Percentiles rank a stretch among this genome's conserved stretches.
phyloP scores from a whole-genome alignment of 1,140 invertebrate genomes.

The Notospermus geniculatus region DNA sequence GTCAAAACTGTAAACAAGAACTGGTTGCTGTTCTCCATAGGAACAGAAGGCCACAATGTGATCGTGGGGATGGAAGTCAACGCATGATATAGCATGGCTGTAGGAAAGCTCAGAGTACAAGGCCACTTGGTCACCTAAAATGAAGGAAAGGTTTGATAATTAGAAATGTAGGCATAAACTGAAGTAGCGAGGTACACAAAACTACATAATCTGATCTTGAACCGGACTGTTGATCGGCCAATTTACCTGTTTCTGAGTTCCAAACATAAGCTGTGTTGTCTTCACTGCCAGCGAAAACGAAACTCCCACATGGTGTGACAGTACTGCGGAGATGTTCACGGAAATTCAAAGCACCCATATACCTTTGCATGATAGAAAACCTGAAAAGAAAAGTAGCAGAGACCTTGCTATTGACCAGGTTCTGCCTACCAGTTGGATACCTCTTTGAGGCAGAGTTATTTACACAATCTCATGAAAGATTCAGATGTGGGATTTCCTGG shows the following conservation, averaged over 20 bases:
- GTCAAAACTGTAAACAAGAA: slow-evolving; percentile 52
- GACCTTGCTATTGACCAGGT: no score
- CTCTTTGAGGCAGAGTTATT: no score
- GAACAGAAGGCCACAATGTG: slow-evolving; percentile 61
- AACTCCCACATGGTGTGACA: slow-evolving; percentile 64
- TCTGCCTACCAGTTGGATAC: no score
- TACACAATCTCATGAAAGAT: no score
- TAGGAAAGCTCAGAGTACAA: slow-evolving; percentile 57
- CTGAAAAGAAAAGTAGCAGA: slow-evolving; percentile 29
- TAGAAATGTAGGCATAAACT: no score
- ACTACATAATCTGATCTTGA: no score
- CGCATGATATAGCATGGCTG: slow-evolving; percentile 50
- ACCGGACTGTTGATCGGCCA: neutral
- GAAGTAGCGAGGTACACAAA: no score
- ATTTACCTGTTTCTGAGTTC: slow-evolving; percentile 67
- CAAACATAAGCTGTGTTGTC: slow-evolving; percentile 79
- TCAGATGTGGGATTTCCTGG: no score
- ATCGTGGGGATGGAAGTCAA: slow-evolving; percentile 66
- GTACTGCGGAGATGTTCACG: slow-evolving; percentile 55
- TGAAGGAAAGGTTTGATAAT: slow-evolving; percentile 4
- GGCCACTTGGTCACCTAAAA: slow-evolving; percentile 55
- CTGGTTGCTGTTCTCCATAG: slow-evolving; percentile 50
- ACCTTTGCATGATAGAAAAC: slow-evolving; percentile 50
- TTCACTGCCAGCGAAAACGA: slow-evolving; percentile 74
- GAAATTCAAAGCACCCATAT: slow-evolving; percentile 52